Conservation (phyloP, 2,113 vertebrate genomes). For the Sialia sialis region DNA sequence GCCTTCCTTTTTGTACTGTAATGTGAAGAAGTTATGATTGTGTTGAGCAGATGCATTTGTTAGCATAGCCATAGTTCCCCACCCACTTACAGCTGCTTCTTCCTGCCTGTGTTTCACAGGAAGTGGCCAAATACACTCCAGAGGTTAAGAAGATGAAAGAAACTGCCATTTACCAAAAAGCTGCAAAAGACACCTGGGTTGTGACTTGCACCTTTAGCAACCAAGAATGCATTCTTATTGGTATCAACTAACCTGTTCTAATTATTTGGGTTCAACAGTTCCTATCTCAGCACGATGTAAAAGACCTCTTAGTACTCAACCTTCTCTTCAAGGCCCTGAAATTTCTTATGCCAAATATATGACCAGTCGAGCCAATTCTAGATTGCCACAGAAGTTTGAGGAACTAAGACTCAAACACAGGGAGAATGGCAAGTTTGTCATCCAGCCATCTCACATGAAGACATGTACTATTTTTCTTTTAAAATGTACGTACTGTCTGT, state of each 20-base stretch:
- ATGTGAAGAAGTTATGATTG: neutral
- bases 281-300: neutral
- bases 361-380: neutral
- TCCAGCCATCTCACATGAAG: neutral
- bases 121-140: neutral
- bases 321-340: neutral
- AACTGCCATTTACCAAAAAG: neutral
- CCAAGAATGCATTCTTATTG: neutral
- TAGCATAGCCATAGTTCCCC: neutral
- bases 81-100: neutral
- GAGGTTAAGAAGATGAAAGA: neutral
- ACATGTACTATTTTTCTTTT: neutral
- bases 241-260: neutral
- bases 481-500: neutral
- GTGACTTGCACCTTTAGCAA: neutral
- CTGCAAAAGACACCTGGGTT: neutral
- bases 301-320: neutral
- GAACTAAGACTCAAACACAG: neutral
- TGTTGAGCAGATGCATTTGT: neutral
- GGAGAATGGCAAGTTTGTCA: neutral
- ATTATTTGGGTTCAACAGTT: neutral
- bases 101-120: neutral
- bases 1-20: conserved; percentile 83
- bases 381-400: neutral
- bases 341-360: neutral